Conservation (phyloP, 2,113 vertebrate species). For the Natator depressus region DNA sequence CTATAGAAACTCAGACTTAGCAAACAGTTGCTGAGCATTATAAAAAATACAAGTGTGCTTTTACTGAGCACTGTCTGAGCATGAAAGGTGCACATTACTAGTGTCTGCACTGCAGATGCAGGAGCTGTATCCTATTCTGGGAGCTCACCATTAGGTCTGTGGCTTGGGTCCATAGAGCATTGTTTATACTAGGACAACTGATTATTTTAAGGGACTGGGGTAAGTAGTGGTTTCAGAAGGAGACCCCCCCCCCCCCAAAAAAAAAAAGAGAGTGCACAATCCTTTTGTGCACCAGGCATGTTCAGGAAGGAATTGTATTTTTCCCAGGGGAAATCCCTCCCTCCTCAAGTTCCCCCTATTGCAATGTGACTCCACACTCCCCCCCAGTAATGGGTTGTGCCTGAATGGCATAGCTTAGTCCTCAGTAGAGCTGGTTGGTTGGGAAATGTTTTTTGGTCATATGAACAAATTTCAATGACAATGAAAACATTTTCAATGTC, state of each 20-base stretch:
- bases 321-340: not conserved
- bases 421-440: not conserved
- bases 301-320: not conserved
- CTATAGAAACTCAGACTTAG: not conserved
- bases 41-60: slow-evolving; percentile 29
- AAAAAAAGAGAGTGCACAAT: not conserved
- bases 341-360: not conserved
- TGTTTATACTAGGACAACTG: slow-evolving; percentile 39
- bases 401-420: not conserved
- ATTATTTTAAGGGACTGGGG: slow-evolving; percentile 31
- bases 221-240: slow-evolving; percentile 15
- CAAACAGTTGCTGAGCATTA: slow-evolving; percentile 12
- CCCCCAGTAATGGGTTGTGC: not conserved
- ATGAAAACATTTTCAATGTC: not conserved
- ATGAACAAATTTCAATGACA: not conserved
- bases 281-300: not conserved
- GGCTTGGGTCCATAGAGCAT: not conserved
- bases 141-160: slow-evolving; percentile 56
- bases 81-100: not conserved
- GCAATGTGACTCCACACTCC: rapidly evolving
- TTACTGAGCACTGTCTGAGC: slow-evolving; percentile 13
- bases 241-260: not conserved
- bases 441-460: not conserved
- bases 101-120: not conserved
- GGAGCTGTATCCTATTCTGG: slow-evolving; percentile 51